A percentile compares a stretch with the other conserved stretches of the same genome.
Evolutionary conservation across 2,888 invertebrate species (phyloP).

Genomic region (Baronia brevicornis): DNA sequence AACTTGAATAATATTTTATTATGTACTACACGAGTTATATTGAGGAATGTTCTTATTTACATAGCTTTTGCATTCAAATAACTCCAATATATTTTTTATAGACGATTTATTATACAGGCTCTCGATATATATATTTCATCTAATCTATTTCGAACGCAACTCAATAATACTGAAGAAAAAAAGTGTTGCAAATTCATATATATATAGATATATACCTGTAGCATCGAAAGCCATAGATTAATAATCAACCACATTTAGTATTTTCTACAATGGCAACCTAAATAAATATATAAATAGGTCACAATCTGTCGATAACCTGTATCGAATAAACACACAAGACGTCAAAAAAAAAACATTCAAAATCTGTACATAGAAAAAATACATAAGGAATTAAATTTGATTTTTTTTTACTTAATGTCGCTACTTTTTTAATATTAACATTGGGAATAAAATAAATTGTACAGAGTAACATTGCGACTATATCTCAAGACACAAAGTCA

Average conservation of each 20-base stretch:
- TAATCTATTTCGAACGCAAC: constrained; percentile 35
- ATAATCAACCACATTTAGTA: constrained; percentile 4
- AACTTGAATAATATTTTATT: constrained; percentile 76
- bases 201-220: constrained; percentile 5
- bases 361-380: constrained; percentile 38
- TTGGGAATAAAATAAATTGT: constrained; percentile 41
- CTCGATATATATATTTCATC: constrained; percentile 19
- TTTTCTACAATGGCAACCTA: constrained; percentile 10
- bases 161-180: constrained; percentile 53
- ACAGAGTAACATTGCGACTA: constrained; percentile 41
- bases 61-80: constrained; percentile 54
- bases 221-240: constrained; percentile 5
- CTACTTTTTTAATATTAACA: constrained; percentile 5
- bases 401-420: constrained; percentile 18
- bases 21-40: constrained; percentile 74
- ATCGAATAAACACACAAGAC: constrained; percentile 22
- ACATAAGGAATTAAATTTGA: constrained; percentile 10
- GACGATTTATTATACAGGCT: constrained; percentile 37
- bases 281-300: constrained; percentile 13
- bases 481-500: constrained; percentile 22
- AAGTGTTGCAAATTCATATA: constrained; percentile 25
- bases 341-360: constrained; percentile 27
- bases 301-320: constrained; percentile 3
- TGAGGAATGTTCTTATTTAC: constrained; percentile 77
- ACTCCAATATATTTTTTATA: constrained; percentile 46